A percentile compares a stretch with the other conserved stretches of the same genome.
Evolutionary conservation across 30 jellyfish, hydroid and myxozoan genomes (phyloP).

Genomic region (Aurelia sp.): DNA sequence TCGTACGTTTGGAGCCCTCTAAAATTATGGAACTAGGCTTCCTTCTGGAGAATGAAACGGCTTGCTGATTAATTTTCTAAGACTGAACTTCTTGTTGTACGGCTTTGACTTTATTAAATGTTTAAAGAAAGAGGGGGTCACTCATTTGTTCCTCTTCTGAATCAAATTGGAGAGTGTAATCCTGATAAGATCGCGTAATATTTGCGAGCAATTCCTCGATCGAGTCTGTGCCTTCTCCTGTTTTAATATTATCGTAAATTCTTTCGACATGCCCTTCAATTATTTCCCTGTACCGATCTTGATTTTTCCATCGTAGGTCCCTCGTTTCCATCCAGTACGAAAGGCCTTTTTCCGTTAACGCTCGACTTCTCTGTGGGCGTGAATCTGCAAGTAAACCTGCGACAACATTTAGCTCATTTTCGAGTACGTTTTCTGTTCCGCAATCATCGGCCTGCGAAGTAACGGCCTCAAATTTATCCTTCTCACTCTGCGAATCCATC

Average conservation of each 20-base stretch:
- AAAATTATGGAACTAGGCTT: constrained; percentile 24
- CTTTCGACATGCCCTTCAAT: constrained; percentile 36
- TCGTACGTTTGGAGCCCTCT: constrained; percentile 22
- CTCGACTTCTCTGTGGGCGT: constrained; percentile 34
- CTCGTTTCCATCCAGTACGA: constrained; percentile 38
- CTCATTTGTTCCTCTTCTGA: constrained; percentile 43
- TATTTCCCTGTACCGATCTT: constrained; percentile 35
- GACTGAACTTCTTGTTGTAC: constrained; percentile 44
- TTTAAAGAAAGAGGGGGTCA: constrained; percentile 49
- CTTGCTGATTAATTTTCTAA: constrained; percentile 33
- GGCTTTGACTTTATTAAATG: constrained; percentile 28
- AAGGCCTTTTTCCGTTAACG: constrained; percentile 32
- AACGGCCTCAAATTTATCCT: neutral
- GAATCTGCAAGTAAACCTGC: constrained; percentile 49
- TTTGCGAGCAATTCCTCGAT: constrained; percentile 27
- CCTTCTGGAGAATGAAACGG: neutral
- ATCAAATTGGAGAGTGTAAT: constrained; percentile 30
- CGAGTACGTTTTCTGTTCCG: constrained; percentile 9
- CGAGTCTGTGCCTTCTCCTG: constrained; percentile 14
- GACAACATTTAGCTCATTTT: constrained; percentile 4
- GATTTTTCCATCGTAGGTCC: constrained; percentile 25
- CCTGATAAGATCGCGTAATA: constrained; percentile 28
- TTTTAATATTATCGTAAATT: constrained; percentile 22
- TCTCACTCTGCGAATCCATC: neutral
- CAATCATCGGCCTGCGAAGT: constrained; percentile 17